phyloP scores from a whole-genome alignment of 2,888 invertebrate genomes.

The Deilephila elpenor region DNA sequence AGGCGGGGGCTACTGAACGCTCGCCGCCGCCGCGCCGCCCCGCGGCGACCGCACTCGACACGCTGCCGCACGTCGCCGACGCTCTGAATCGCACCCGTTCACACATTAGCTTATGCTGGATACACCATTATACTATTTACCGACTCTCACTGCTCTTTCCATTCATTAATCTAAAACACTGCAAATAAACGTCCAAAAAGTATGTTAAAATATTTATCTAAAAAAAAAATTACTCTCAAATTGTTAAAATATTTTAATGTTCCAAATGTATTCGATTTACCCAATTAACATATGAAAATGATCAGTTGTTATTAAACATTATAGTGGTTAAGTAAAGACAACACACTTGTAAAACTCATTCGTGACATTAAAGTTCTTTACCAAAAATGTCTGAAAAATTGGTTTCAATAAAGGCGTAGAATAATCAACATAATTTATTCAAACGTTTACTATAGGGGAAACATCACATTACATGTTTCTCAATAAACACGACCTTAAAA shows the following conservation, averaged over 20 bases:
- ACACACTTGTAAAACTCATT: too few relatives aligned
- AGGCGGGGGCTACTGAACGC: constrained; percentile 65
- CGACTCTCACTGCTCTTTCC: constrained; percentile 26
- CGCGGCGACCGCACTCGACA: constrained; percentile 84
- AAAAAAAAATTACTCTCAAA: too few relatives aligned
- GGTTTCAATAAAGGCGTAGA: not conserved
- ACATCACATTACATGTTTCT: not conserved
- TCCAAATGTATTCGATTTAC: too few relatives aligned
- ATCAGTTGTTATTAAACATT: too few relatives aligned
- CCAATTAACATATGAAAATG: too few relatives aligned
- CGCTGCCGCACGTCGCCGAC: constrained; percentile 81
- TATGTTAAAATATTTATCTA: too few relatives aligned
- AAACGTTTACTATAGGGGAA: not conserved
- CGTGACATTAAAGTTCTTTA: too few relatives aligned
- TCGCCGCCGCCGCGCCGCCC: constrained; percentile 63
- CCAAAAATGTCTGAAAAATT: not conserved
- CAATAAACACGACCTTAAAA: not conserved
- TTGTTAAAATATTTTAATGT: too few relatives aligned
- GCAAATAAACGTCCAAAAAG: too few relatives aligned
- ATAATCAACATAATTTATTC: not conserved
- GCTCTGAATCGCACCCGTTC: constrained; percentile 82
- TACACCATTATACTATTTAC: constrained; percentile 44
- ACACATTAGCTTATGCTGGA: constrained; percentile 63
- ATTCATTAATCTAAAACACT: not conserved
- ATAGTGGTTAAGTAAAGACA: too few relatives aligned